phyloP scores from a whole-genome alignment of 2,888 invertebrate genomes.

The Rotaria sp. region DNA sequence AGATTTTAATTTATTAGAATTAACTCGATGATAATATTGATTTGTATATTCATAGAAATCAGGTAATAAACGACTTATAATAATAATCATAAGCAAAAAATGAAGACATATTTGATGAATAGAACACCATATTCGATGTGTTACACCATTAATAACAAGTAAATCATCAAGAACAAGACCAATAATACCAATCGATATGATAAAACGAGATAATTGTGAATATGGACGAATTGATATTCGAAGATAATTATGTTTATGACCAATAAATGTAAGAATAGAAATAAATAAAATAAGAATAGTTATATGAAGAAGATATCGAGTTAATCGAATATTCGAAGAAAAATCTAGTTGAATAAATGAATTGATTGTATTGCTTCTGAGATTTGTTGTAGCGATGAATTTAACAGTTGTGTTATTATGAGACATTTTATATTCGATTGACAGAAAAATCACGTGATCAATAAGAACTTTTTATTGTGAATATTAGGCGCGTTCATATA shows the following conservation, averaged over 20 bases:
- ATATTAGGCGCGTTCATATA: not conserved
- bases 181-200: not conserved
- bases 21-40: not conserved
- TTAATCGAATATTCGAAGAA: not conserved
- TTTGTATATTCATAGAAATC: not conserved
- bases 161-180: not conserved
- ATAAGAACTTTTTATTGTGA: not conserved
- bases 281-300: not conserved
- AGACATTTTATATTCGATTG: not conserved
- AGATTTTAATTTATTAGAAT: not conserved
- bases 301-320: not conserved
- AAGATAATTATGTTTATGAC: not conserved
- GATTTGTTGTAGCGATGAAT: not conserved
- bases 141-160: not conserved
- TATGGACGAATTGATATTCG: not conserved
- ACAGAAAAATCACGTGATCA: too few relatives aligned
- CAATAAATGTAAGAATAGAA: not conserved
- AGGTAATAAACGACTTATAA: not conserved
- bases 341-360: not conserved
- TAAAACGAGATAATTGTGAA: not conserved
- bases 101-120: not conserved
- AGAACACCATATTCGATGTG: not conserved
- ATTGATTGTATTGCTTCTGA: not conserved
- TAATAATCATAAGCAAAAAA: not conserved
- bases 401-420: not conserved